Percentiles rank a stretch among this genome's conserved stretches.
These are phyloP conservation scores for Heliconius hortense DNA, from an alignment of 2,888 invertebrate genomes.

Conservation along the genomic window DNA sequence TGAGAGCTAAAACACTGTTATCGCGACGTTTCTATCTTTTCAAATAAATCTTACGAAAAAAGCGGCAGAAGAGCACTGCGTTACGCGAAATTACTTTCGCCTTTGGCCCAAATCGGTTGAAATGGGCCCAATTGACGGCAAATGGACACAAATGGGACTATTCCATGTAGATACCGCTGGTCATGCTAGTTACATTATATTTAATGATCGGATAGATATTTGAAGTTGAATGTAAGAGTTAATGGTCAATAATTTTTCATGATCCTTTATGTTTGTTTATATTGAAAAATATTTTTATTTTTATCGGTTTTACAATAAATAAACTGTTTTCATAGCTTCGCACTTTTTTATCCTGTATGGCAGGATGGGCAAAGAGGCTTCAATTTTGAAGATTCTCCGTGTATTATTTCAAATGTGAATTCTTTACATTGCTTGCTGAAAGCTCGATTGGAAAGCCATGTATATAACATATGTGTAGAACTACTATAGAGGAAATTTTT, in stretches of 20 bases:
- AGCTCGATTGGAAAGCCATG: no score
- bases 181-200: constrained; percentile 14
- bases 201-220: neutral
- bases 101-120: constrained; percentile 47
- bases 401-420: no score
- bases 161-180: constrained; percentile 20
- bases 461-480: no score
- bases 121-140: constrained; percentile 46
- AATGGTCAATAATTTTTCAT: constrained; percentile 10
- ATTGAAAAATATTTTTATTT: neutral
- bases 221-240: neutral
- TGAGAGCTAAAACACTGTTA: constrained; percentile 27
- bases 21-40: constrained; percentile 33
- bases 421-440: no score
- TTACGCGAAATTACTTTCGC: constrained; percentile 45
- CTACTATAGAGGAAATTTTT: no score
- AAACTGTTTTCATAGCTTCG: no score
- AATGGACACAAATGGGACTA: constrained; percentile 51
- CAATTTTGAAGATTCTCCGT: no score
- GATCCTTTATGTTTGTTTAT: constrained; percentile 4
- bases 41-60: constrained; percentile 44
- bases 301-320: no score
- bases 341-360: no score
- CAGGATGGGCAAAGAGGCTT: no score
- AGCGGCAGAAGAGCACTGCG: constrained; percentile 34